phyloP scores from a whole-genome alignment of 1,140 invertebrate species.

The Ephestia elutella region DNA sequence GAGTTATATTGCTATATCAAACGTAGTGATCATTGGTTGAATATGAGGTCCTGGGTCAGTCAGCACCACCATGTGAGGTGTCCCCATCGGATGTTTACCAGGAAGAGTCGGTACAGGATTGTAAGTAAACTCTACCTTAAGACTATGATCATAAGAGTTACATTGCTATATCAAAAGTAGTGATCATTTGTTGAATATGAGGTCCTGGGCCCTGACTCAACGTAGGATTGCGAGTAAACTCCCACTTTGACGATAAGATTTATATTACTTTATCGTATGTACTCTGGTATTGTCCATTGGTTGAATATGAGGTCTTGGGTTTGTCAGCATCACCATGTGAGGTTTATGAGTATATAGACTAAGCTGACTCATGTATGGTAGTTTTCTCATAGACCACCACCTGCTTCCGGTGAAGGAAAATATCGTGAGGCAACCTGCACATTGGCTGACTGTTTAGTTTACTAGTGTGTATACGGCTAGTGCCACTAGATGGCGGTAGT shows the following conservation, averaged over 20 bases:
- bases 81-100: conserved; percentile 94
- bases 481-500: too few species aligned
- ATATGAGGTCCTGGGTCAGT: conserved; percentile 96
- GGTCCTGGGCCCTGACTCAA: conserved; percentile 93
- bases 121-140: conserved; percentile 72
- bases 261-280: too few species aligned
- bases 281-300: conserved; percentile 93
- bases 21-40: conserved; percentile 94
- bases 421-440: conserved; percentile 96
- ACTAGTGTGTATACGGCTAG: too few species aligned
- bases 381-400: too few species aligned
- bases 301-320: conserved; percentile 97
- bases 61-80: conserved; percentile 98
- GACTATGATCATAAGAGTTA: too few species aligned
- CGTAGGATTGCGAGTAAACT: conserved; percentile 81
- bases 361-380: too few species aligned
- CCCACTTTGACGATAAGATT: too few species aligned
- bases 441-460: conserved; percentile 97
- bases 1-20: too few species aligned
- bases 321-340: conserved; percentile 97
- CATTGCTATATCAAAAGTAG: too few species aligned
- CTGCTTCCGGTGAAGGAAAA: too few species aligned
- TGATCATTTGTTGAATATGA: conserved; percentile 97
- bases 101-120: conserved; percentile 85
- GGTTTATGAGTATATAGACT: conserved; percentile 96